Percentiles rank a stretch among this genome's conserved stretches.
These are phyloP conservation scores for Abscondita cerata DNA, from an alignment of 2,888 invertebrate genomes.

Conservation along the genomic window DNA sequence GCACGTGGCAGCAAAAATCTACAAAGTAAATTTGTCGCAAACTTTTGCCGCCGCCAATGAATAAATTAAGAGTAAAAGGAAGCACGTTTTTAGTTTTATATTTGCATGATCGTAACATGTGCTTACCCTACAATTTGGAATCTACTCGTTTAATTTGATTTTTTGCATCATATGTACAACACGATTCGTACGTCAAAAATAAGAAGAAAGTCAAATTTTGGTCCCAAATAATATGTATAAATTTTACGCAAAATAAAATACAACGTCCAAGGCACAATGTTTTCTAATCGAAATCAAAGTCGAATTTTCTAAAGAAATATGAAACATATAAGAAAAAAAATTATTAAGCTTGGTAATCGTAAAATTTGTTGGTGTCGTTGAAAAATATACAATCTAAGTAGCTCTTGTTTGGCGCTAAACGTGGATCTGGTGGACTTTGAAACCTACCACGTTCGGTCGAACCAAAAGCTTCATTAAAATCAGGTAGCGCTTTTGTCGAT, in stretches of 20 bases:
- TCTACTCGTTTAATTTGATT: neutral
- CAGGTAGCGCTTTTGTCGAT: constrained; percentile 68
- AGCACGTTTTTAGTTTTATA: neutral
- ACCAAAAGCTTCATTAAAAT: constrained; percentile 86
- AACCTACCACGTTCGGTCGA: constrained; percentile 88
- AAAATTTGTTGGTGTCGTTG: constrained; percentile 49
- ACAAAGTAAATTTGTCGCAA: too few relatives aligned
- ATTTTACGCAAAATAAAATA: constrained; percentile 8
- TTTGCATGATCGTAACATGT: too few relatives aligned
- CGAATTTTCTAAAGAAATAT: neutral
- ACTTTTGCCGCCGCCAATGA: too few relatives aligned
- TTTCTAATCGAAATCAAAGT: neutral
- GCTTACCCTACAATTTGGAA: neutral
- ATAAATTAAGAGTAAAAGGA: neutral
- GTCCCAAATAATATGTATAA: constrained; percentile 54
- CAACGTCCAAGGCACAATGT: constrained; percentile 4
- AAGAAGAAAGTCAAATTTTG: constrained; percentile 40
- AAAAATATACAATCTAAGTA: constrained; percentile 51
- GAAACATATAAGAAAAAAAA: neutral
- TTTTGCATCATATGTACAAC: constrained; percentile 3
- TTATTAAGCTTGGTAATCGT: constrained; percentile 49
- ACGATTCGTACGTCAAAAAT: neutral
- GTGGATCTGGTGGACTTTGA: constrained; percentile 56
- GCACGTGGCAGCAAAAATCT: too few relatives aligned
- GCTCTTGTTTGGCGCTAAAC: constrained; percentile 50